phyloP scores from a whole-genome alignment of 2,113 vertebrate species.

The pig (Sus scrofa) region DNA sequence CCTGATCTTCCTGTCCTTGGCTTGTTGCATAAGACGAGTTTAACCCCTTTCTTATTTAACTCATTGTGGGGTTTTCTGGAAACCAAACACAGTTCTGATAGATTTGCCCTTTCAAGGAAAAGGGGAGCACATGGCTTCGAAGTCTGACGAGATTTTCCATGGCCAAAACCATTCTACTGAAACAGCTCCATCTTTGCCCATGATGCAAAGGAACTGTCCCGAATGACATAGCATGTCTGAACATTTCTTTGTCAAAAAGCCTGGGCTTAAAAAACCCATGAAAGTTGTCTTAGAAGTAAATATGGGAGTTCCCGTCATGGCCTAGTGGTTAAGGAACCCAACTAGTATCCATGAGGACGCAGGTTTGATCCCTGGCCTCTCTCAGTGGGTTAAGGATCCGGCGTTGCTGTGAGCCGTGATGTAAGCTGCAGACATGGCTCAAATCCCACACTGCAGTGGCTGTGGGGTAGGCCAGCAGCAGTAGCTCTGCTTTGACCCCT shows the following conservation, averaged over 20 bases:
- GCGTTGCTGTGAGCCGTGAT: too few species aligned
- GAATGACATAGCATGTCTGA: background rate
- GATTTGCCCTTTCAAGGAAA: background rate
- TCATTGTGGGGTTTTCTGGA: background rate
- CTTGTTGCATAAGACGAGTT: background rate
- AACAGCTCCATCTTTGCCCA: background rate
- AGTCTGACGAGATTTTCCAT: background rate
- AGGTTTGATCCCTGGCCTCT: too few species aligned
- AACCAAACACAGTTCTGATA: background rate
- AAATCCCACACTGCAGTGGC: too few species aligned
- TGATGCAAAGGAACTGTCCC: background rate
- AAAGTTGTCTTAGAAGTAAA: background rate
- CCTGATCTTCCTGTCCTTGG: background rate
- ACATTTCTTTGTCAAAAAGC: background rate
- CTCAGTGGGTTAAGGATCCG: too few species aligned
- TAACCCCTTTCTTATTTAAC: background rate
- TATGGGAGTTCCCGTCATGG: too few species aligned
- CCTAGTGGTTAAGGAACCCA: too few species aligned
- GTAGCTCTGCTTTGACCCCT: too few species aligned
- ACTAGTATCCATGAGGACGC: too few species aligned
- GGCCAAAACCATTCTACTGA: background rate
- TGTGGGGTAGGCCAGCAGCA: too few species aligned
- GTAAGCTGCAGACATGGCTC: too few species aligned
- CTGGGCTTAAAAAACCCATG: background rate
- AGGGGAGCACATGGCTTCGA: background rate